Base-by-base conservation (phyloP, 2,888 invertebrate species). In the Ischnus inquisitorius region DNA sequence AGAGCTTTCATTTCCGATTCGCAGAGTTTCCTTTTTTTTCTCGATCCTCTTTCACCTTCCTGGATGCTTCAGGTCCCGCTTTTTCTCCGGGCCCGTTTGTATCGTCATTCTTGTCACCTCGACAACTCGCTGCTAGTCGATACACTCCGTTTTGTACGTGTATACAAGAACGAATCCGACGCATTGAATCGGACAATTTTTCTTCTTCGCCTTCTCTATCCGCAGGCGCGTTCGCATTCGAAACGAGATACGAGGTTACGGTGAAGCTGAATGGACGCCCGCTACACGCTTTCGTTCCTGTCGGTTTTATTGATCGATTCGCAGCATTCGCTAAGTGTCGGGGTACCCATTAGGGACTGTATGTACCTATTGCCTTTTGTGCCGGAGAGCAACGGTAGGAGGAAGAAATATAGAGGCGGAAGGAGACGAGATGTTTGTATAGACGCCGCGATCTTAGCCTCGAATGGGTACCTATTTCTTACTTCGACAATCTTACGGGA, bases 251-350 rank as follows among this genome's bases (percentile, higher is more conserved):
- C 68, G 48, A 25, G 34, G 71, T 39, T 34, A 41, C 41, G 43
- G 48, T 28, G 74, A 65, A 71, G 19, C 48, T 54, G 43, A 82
- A 82, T 72, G 67, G 67, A 72, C 34, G 51, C 39, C 41, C 71
- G 65, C 62, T 43, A 54, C 46, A 68, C 72, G 78, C 67, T 86
- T 80, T 76, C 68, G 34, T 77, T 67, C 65, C 79, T 81, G 86
- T 83, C 86, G 75, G 48, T 82, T 69, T 78, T 88, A 88, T 88
- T 81, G 88, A 88, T 88, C 86, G 79, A 82, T 81, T 62, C 84
- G 39, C 69, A 80, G 77, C 77, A 85, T 85, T 86, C 80, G 39
- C 60, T 54, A 71, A 85, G 83, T 79, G 81, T 75, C 81, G 69
- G 69, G 75, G 85, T 83, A 86, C 83, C 84, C 85, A 87, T 87